phyloP scores from a whole-genome alignment of 2,888 invertebrate genomes.

The Trypoxylon attenuatum region DNA sequence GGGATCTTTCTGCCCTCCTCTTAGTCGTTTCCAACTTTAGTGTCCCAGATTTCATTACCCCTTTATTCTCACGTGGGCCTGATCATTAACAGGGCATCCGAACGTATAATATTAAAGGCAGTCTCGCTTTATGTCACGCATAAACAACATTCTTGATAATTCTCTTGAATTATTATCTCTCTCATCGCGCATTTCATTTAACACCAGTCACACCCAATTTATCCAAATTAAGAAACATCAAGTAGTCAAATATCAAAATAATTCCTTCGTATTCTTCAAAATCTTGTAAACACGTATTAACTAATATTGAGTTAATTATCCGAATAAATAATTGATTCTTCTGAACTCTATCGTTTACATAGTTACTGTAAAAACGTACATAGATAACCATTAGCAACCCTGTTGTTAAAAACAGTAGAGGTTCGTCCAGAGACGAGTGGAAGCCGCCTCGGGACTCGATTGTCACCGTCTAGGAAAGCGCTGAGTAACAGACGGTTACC shows the following conservation, averaged over 20 bases:
- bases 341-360: too few species aligned
- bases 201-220: too few species aligned
- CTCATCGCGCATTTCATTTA: background rate
- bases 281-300: too few species aligned
- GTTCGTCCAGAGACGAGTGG: too few species aligned
- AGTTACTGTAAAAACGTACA: too few species aligned
- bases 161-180: background rate
- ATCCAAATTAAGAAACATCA: too few species aligned
- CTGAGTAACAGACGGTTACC: background rate
- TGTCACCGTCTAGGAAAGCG: slow-evolving; percentile 8
- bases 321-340: too few species aligned
- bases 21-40: slow-evolving; percentile 40
- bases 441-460: slow-evolving; percentile 8
- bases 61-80: slow-evolving; percentile 48
- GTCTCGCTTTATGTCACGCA: slow-evolving; percentile 6
- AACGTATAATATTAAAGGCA: slow-evolving; percentile 7
- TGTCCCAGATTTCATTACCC: slow-evolving; percentile 38
- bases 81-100: slow-evolving; percentile 35
- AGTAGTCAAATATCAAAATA: too few species aligned
- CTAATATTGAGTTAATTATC: too few species aligned
- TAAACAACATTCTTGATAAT: background rate
- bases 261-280: too few species aligned
- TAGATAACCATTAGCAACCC: too few species aligned
- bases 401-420: too few species aligned
- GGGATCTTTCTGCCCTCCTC: slow-evolving; percentile 9